Evolutionary conservation across 2,888 invertebrate genomes (phyloP).

Genomic region (Mallateleia sp.): DNA sequence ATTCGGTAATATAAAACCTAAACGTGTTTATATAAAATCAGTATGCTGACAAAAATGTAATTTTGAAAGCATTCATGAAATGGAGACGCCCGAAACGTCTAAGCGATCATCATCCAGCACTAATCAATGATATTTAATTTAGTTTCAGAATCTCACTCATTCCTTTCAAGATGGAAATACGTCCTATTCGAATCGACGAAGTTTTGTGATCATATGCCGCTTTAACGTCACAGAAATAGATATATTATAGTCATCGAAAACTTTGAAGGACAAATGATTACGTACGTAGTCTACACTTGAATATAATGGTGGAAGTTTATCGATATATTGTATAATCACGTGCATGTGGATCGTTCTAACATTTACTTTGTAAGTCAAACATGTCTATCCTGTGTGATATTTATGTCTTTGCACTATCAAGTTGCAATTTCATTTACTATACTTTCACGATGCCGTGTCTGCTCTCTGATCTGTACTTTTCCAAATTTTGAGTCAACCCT

Average conservation of each 20-base stretch:
- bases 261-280: slow-evolving; percentile 78
- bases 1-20: too few species aligned
- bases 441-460: slow-evolving; percentile 59
- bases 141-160: slow-evolving; percentile 79
- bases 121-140: slow-evolving; percentile 78
- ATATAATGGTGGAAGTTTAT: slow-evolving; percentile 78
- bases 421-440: slow-evolving; percentile 73
- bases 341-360: slow-evolving; percentile 77
- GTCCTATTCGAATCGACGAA: slow-evolving; percentile 79
- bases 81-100: slow-evolving; percentile 27
- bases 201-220: slow-evolving; percentile 79
- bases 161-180: slow-evolving; percentile 80
- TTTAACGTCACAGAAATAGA: slow-evolving; percentile 79
- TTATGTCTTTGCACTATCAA: slow-evolving; percentile 73
- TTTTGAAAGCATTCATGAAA: slow-evolving; percentile 24
- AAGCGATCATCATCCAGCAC: slow-evolving; percentile 51
- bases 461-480: slow-evolving; percentile 60
- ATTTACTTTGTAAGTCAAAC: slow-evolving; percentile 77
- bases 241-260: slow-evolving; percentile 78
- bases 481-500: slow-evolving; percentile 32
- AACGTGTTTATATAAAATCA: too few species aligned
- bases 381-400: slow-evolving; percentile 77
- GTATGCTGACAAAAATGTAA: background rate
- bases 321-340: slow-evolving; percentile 78
- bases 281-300: slow-evolving; percentile 78